Evolutionary conservation across 2,113 vertebrate genomes (phyloP).

Genomic region (Sinocyclocheilus maitianheensis): DNA sequence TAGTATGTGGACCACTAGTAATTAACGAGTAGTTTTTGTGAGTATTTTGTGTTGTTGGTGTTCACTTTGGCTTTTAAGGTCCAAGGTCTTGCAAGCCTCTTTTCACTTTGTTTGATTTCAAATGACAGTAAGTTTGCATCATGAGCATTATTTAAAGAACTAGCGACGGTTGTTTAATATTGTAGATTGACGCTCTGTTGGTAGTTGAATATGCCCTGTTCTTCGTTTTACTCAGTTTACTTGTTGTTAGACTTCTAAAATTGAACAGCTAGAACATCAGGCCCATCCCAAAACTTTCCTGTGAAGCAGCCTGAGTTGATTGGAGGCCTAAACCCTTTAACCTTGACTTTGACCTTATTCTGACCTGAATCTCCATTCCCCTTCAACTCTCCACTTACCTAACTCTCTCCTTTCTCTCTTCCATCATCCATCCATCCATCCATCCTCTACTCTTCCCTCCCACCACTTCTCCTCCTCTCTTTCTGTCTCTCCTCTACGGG

Average conservation of each 20-base stretch:
- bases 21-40: no score
- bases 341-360: background rate
- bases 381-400: constrained; percentile 50
- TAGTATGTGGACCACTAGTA: background rate
- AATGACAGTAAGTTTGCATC: no score
- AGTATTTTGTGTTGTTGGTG: no score
- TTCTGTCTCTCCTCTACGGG: constrained; percentile 44
- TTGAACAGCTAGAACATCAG: background rate
- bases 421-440: constrained; percentile 75
- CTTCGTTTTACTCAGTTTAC: background rate
- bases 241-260: background rate
- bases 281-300: background rate
- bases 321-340: constrained; percentile 33
- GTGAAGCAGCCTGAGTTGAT: background rate
- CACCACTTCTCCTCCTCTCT: constrained; percentile 61
- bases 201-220: background rate
- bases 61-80: background rate
- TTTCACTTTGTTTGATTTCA: no score
- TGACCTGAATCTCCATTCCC: background rate
- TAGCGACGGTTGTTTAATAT: background rate
- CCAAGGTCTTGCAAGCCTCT: no score
- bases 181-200: background rate
- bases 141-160: background rate
- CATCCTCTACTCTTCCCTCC: constrained; percentile 74
- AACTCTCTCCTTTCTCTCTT: constrained; percentile 74